These are phyloP conservation scores for Zaprionus bogoriensis DNA, from an alignment of 2,888 invertebrate genomes.

Conservation along the genomic window DNA sequence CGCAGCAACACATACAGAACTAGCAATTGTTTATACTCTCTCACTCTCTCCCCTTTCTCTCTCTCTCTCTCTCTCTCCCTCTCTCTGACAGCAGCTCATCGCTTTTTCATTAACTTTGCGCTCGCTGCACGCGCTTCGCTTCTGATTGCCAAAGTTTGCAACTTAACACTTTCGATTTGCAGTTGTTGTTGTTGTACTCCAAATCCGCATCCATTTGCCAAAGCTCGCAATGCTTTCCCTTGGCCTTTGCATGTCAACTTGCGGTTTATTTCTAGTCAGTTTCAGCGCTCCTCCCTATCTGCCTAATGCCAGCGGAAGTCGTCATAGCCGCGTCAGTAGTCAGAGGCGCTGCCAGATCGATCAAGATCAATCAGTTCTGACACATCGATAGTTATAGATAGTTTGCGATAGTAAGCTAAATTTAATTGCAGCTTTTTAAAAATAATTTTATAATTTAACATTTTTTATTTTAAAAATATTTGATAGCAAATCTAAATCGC, in stretches of 20 bases:
- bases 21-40: constrained; percentile 50
- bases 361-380: background rate
- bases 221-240: background rate
- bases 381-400: too few species aligned
- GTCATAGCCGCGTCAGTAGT: too few species aligned
- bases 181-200: too few species aligned
- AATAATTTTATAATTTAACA: too few species aligned
- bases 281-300: background rate
- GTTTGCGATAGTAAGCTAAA: too few species aligned
- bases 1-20: constrained; percentile 38
- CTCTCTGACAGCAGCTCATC: constrained; percentile 31
- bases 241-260: background rate
- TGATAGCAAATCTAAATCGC: too few species aligned
- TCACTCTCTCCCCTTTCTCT: too few species aligned
- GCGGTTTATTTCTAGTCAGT: background rate
- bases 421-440: too few species aligned
- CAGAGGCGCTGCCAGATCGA: background rate
- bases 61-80: constrained; percentile 27
- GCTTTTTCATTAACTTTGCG: constrained; percentile 34
- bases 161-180: background rate
- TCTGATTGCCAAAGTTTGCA: background rate
- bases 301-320: too few species aligned
- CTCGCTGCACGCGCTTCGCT: background rate
- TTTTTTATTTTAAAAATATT: too few species aligned
- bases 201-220: background rate